Base-by-base conservation (phyloP, 1,140 invertebrate genomes). In the Lepidurus arcticus region DNA sequence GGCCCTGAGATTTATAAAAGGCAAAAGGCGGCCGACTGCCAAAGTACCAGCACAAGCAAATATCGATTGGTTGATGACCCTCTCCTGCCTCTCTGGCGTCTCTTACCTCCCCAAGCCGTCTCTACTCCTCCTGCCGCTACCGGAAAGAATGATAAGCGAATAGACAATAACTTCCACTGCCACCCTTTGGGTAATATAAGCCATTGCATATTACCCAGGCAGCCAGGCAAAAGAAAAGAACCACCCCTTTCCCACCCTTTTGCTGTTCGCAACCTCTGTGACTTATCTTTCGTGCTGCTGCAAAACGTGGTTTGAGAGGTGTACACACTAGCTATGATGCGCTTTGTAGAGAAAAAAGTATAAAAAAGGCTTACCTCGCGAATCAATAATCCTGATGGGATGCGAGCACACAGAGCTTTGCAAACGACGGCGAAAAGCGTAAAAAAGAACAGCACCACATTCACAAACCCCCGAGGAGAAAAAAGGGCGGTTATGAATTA, bases 141-240 rank as follows among this genome's bases (percentile, higher is more conserved):
- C 53, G 53, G 53, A 65, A 65, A 65, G 53, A 21, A 65, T 65
- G 53, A 65, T 65, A 65, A 65, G 53, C 53, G 53, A 65, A 65
- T 65, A 65, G 53, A 65, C 53, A 65, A 65, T 21, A 65, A 21
- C 53, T 65, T 65, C 53, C 53, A 65, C 53, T 13, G 53, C 53
- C 53, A 65, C 53, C 53, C 53, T n/a, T n/a, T 65, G 53, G n/a
- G n/a, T 65, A 65, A 65, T 65, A 65, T 16, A 9, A 13, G 53
- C 21, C 53, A 21, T 65, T 65, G 53, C 53, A 65, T 65, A 65
- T 65, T 65, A 9, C 53, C 34, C 34, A 34, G 34, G 34, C 26
- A 34, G 34, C 34, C 2, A 34, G 34, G 34, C 34, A 34, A 34
- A 34, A 34, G 4, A 34, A 34, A 34, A 34, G 34, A 65, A 1